Percentiles rank a stretch among this genome's conserved stretches.
Evolutionary conservation across 2,113 vertebrate species (phyloP).

Genomic region (Rhegmatorhina hoffmannsi): DNA sequence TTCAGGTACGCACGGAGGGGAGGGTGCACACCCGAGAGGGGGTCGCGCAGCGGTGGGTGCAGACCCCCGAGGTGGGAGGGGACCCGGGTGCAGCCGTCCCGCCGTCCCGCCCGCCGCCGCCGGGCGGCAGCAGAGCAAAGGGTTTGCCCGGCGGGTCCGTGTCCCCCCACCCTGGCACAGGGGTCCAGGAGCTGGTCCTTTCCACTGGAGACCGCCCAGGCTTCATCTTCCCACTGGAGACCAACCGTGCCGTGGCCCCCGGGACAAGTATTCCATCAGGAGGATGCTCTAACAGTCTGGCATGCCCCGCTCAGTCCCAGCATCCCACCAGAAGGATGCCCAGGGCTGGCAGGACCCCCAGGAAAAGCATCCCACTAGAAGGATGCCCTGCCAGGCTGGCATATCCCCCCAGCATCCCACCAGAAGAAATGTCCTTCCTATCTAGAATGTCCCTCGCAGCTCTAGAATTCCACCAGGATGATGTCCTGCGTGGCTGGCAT

Average conservation of each 20-base stretch:
- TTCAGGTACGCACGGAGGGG: background rate
- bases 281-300: background rate
- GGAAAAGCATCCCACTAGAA: background rate
- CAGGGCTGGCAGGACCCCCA: no score
- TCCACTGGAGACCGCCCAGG: fast-evolving
- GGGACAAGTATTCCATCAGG: fast-evolving
- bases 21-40: no score
- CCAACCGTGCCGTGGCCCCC: no score
- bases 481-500: no score
- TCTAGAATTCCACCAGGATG: background rate
- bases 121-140: constrained; percentile 45
- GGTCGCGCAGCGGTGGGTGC: background rate
- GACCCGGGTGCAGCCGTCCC: background rate
- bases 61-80: no score
- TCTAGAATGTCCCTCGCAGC: no score
- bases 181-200: background rate
- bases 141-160: background rate
- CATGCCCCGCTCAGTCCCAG: background rate
- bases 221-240: fast-evolving
- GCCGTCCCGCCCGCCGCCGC: background rate
- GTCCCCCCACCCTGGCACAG: background rate
- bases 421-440: no score
- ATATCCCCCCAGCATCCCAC: background rate
- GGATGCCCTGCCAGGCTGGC: background rate
- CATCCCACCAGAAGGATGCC: background rate